Evolutionary conservation across 1,140 invertebrate species (phyloP).

Genomic region (Euura saliciscinereae): DNA sequence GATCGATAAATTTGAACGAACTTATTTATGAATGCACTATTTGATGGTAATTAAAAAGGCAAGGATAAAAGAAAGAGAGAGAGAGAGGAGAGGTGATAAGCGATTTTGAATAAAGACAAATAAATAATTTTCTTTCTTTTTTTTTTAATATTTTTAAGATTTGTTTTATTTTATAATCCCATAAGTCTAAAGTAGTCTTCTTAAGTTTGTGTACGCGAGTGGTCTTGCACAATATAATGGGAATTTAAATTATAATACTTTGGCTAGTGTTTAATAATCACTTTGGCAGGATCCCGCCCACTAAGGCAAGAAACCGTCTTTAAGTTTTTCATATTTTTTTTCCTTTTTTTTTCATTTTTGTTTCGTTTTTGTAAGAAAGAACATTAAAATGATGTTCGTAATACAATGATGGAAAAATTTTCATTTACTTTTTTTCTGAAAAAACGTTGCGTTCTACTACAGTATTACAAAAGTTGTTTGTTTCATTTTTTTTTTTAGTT

Average conservation of each 20-base stretch:
- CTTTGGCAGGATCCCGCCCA: conserved; percentile 23
- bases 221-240: conserved; percentile 59
- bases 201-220: conserved; percentile 56
- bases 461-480: too few relatives aligned
- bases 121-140: conserved; percentile 23
- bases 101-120: conserved; percentile 8
- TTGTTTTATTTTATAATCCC: conserved; percentile 58
- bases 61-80: too few relatives aligned
- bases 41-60: too few relatives aligned
- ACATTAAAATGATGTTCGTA: conserved; percentile 6
- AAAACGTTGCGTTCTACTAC: too few relatives aligned
- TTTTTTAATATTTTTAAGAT: conserved; percentile 51
- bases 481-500: too few relatives aligned
- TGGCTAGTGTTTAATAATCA: conserved; percentile 40
- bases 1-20: too few relatives aligned
- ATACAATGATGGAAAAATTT: conserved; percentile 4
- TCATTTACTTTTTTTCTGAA: neutral
- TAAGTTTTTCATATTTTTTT: neutral
- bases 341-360: neutral
- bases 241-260: conserved; percentile 64
- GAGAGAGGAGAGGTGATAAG: neutral
- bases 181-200: conserved; percentile 60
- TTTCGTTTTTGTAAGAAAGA: neutral
- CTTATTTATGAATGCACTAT: too few relatives aligned
- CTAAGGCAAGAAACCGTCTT: conserved; percentile 11